phyloP scores from a whole-genome alignment of 64 coral and sea anemone genomes.

The Actinia equina region DNA sequence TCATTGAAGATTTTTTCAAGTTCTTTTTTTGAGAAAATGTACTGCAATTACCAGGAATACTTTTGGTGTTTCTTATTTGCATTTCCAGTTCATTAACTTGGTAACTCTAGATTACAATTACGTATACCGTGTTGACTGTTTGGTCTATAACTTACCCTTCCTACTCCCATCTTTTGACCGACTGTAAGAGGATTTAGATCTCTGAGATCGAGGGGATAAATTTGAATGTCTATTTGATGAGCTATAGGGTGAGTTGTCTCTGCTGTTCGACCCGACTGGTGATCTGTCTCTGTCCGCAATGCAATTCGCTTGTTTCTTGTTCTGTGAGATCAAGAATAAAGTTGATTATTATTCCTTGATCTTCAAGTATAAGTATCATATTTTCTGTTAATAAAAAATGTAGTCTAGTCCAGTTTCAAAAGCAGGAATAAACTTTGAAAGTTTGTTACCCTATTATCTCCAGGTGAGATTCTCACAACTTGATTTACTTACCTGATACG shows the following conservation, averaged over 20 bases:
- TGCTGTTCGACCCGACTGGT: slow-evolving; percentile 35
- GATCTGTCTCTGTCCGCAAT: slow-evolving; percentile 65
- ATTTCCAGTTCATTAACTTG: slow-evolving; percentile 1
- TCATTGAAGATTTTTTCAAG: not conserved
- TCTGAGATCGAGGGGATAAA: slow-evolving; percentile 81
- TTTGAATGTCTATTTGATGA: slow-evolving; percentile 73
- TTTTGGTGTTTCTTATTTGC: not conserved
- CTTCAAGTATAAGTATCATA: not conserved
- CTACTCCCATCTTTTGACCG: slow-evolving; percentile 74
- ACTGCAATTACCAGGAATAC: not conserved
- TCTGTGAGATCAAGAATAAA: slow-evolving; percentile 18
- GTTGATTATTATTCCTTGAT: not conserved
- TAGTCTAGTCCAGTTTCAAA: not conserved
- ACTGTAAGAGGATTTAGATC: slow-evolving; percentile 70
- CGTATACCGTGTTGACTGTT: not conserved
- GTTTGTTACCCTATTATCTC: not conserved
- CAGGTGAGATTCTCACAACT: slow-evolving; percentile 48
- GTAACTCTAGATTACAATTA: not conserved
- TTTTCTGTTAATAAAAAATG: not conserved
- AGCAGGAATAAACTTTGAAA: not conserved
- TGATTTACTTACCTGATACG: slow-evolving; percentile 91
- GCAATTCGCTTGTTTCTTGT: slow-evolving; percentile 49
- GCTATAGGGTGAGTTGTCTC: slow-evolving; percentile 52
- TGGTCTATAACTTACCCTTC: slow-evolving; percentile 44
- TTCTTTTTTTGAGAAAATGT: not conserved